Percentiles rank a stretch among this genome's conserved stretches.
These are phyloP conservation scores for Zygogramma bicolorata DNA, from an alignment of 2,888 invertebrate species.

Conservation along the genomic window DNA sequence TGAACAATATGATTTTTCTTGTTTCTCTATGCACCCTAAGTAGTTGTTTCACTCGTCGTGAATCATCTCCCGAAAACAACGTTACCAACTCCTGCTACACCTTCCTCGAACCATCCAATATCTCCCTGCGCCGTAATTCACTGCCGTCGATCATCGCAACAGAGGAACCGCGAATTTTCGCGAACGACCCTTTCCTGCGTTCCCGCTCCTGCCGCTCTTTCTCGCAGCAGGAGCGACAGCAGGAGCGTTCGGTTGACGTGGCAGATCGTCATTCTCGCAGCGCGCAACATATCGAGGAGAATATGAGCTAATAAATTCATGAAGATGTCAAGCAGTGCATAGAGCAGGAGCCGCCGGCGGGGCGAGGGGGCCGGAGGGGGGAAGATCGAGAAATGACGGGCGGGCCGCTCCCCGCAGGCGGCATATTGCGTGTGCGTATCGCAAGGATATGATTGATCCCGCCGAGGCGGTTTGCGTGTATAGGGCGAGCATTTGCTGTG, in stretches of 20 bases:
- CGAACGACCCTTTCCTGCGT: not conserved
- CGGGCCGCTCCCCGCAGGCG: constrained; percentile 25
- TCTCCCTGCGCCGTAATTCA: not conserved
- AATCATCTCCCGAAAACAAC: too few relatives aligned
- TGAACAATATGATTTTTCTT: too few relatives aligned
- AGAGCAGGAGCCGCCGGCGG: constrained; percentile 19
- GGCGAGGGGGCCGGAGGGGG: constrained; percentile 2
- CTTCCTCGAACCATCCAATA: too few relatives aligned
- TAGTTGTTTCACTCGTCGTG: too few relatives aligned
- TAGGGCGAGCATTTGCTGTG: not conserved
- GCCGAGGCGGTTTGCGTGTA: constrained; percentile 19
- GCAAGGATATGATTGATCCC: constrained; percentile 36
- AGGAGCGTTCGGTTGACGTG: constrained; percentile 23
- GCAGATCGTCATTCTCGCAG: constrained; percentile 12
- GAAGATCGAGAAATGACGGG: constrained; percentile 15
- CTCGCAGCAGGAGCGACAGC: not conserved
- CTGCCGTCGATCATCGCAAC: not conserved
- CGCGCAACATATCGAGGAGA: constrained; percentile 40
- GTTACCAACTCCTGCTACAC: too few relatives aligned
- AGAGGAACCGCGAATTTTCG: constrained; percentile 2
- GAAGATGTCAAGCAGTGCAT: constrained; percentile 38
- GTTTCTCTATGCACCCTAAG: too few relatives aligned
- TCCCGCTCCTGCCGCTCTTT: not conserved
- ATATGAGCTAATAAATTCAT: constrained; percentile 48
- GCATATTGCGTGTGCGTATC: constrained; percentile 37